Evolutionary conservation across 1,140 invertebrate species (phyloP).

Genomic region (Drosophila ananassae): DNA sequence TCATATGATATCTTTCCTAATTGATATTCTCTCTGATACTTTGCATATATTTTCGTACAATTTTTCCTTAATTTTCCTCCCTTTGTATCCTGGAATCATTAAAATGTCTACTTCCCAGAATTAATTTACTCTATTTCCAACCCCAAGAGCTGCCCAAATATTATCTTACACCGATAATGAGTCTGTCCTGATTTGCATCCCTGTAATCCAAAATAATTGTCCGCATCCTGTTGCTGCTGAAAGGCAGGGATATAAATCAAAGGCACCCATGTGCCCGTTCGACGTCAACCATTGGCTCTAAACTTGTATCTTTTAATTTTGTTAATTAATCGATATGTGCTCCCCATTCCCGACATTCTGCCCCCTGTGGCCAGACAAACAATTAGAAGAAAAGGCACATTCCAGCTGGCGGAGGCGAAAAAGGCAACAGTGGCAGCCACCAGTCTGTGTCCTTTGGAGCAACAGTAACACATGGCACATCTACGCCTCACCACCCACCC

Average conservation of each 20-base stretch:
- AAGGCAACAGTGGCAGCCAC: slow-evolving; percentile 33
- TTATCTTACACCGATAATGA: slow-evolving; percentile 26
- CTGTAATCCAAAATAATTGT: slow-evolving; percentile 17
- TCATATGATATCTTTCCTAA: not conserved
- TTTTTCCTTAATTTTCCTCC: not conserved
- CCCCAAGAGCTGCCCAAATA: not conserved
- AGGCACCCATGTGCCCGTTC: slow-evolving; percentile 12
- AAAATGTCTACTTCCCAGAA: slow-evolving; percentile 5
- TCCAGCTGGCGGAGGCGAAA: slow-evolving; percentile 20
- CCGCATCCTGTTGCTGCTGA: slow-evolving; percentile 25
- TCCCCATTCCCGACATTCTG: slow-evolving; percentile 1
- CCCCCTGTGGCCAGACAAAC: slow-evolving; percentile 62
- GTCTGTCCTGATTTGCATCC: slow-evolving; percentile 24
- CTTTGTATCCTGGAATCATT: not conserved
- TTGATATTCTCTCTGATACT: not conserved
- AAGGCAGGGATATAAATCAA: slow-evolving; percentile 53
- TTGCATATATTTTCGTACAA: not conserved
- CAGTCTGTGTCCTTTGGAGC: slow-evolving; percentile 16
- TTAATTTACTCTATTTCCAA: slow-evolving; percentile 30
- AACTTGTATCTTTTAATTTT: slow-evolving; percentile 76
- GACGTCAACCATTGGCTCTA: slow-evolving; percentile 19
- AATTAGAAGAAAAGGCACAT: slow-evolving; percentile 68
- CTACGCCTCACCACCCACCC: slow-evolving; percentile 7
- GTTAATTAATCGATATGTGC: slow-evolving; percentile 76
- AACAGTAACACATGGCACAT: slow-evolving; percentile 62